phyloP scores from a whole-genome alignment of 2,113 vertebrate species.

The Cricetomys ansorgei region DNA sequence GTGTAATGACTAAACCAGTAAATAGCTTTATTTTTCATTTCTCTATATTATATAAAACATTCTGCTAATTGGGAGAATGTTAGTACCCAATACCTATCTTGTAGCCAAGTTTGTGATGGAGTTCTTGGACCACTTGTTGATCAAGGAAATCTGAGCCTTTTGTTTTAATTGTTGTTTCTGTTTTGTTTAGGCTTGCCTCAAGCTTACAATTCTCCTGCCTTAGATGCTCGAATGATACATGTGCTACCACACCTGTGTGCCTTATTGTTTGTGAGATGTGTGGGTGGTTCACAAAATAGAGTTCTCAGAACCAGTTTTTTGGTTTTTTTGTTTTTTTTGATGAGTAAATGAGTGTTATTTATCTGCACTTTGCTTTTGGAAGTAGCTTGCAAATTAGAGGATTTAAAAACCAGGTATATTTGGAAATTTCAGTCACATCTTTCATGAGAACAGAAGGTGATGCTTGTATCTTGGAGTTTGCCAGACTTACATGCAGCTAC shows the following conservation, averaged over 20 bases:
- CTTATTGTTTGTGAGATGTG: not conserved
- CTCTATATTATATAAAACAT: not conserved
- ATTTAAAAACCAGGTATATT: not conserved
- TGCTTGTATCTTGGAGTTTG: too few species aligned
- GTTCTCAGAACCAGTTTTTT: not conserved
- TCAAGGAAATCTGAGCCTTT: not conserved
- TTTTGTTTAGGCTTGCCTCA: not conserved
- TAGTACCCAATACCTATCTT: not conserved
- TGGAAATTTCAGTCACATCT: not conserved
- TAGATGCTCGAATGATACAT: not conserved
- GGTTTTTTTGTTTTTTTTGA: not conserved
- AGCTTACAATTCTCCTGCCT: not conserved
- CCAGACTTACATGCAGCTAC: not conserved
- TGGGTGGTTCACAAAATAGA: not conserved
- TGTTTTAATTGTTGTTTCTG: not conserved
- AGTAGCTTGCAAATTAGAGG: not conserved
- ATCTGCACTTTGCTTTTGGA: not conserved
- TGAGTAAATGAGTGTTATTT: not conserved
- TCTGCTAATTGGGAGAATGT: not conserved
- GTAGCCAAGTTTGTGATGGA: not conserved
- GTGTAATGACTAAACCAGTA: not conserved
- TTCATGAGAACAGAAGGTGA: not conserved
- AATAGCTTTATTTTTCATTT: not conserved
- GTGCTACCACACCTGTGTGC: not conserved
- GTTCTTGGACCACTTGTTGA: not conserved